Evolutionary conservation across 2,113 vertebrate genomes (phyloP), one percentile per base, ranked within the genome.

Genomic region (Myotis lucifugus): DNA sequence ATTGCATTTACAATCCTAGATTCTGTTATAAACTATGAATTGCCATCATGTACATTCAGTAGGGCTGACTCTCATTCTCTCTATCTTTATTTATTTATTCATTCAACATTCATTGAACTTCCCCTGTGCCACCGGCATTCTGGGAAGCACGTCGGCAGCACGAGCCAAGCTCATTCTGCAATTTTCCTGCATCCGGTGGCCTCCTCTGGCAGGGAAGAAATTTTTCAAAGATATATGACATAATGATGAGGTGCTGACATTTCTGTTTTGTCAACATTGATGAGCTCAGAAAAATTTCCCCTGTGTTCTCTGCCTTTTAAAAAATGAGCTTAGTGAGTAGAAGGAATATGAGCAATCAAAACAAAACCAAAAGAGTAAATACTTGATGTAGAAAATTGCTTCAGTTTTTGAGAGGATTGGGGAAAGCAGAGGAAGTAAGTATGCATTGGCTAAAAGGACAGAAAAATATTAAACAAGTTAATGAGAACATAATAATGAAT

Each of bases 21-120:
- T 73, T 77, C 40, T 61, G 21, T 93, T 91, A 85, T 83, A 88
- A 94, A 94, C 66, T 85, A 91, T 94, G 48, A 96, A 93, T 92
- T 46, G 11, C 19, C 40, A 66, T 66, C n/a, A 46, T 77, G 76
- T 87, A 40, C 85, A 23, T 77, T 96, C 42, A 85, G 73, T 14
- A 70, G 46, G 6, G 40, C 27, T 88, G 54, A 7, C 54, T 77
- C 79, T 84, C 6, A 0, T 91, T 59, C 59, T 85, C 50, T 73
- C 34, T 37, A 69, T 84, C n/a, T 56, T 90, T 79, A 61, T 92
- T 90, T 61, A 93, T 64, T 64, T 37, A 88, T 70, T 94, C 73
- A 82, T 66, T 56, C 85, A 97, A 85, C 12, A 91, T 85, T 82
- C 48, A 66, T 13, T 78, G 77, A 90, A 78, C 42, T 37, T 29